phyloP scores from a whole-genome alignment of 2,113 vertebrate species.

The Clupea harengus region DNA sequence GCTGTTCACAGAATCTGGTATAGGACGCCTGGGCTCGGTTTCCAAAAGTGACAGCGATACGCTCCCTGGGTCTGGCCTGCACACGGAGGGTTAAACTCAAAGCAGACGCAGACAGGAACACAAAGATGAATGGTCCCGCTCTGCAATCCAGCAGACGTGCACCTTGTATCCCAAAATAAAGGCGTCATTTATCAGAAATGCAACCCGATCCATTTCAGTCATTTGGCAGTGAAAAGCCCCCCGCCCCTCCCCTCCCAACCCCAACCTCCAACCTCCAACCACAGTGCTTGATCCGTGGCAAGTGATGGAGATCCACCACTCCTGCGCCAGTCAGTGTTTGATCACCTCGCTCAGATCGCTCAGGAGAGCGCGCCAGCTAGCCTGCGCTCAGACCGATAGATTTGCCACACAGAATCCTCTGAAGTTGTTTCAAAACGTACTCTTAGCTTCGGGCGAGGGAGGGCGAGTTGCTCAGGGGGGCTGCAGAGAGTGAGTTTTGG shows the following conservation, averaged over 20 bases:
- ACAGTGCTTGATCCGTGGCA: not conserved
- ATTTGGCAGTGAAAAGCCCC: not conserved
- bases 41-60: too few relatives aligned
- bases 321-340: not conserved
- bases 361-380: not conserved
- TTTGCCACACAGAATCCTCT: not conserved
- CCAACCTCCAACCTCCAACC: not conserved
- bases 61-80: too few relatives aligned
- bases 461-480: not conserved
- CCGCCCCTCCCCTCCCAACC: not conserved
- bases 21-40: too few relatives aligned
- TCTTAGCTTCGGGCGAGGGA: not conserved
- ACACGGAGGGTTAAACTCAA: not conserved
- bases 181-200: not conserved
- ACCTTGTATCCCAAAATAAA: conserved; percentile 3
- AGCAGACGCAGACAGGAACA: not conserved
- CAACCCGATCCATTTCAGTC: not conserved
- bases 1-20: too few relatives aligned
- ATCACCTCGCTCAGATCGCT: not conserved
- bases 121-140: not conserved
- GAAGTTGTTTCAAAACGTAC: not conserved
- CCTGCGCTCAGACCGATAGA: not conserved
- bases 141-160: not conserved
- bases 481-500: not conserved
- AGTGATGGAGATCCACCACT: not conserved